Conservation (phyloP, 2,113 vertebrate genomes). For the Poecile atricapillus region DNA sequence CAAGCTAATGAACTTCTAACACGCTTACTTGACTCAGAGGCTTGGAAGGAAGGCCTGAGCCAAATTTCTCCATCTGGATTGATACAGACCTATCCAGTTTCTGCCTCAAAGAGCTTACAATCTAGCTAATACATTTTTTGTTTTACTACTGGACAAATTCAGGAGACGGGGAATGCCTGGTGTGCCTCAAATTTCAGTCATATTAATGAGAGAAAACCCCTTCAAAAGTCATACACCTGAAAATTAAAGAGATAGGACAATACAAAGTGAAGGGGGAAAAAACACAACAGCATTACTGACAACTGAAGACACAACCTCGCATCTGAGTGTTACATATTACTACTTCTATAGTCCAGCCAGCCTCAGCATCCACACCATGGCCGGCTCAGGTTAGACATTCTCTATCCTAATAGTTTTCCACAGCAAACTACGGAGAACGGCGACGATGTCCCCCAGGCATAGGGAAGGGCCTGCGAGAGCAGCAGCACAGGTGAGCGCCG, state of each 20-base stretch:
- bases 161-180: neutral
- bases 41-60: neutral
- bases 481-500: neutral
- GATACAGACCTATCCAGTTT: neutral
- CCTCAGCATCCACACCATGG: neutral
- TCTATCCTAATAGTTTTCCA: rapidly evolving
- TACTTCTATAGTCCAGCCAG: neutral
- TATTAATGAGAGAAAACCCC: neutral
- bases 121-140: neutral
- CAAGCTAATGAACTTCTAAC: neutral
- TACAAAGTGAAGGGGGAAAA: neutral
- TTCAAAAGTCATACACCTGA: neutral
- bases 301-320: neutral
- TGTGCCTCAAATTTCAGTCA: neutral
- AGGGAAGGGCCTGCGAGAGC: neutral
- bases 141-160: neutral
- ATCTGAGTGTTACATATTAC: rapidly evolving
- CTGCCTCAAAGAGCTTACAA: neutral
- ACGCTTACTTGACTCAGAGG: neutral
- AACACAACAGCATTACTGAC: neutral
- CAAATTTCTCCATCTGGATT: neutral
- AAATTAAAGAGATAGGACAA: neutral
- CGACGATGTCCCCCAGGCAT: rapidly evolving
- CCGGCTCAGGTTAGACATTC: rapidly evolving
- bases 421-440: neutral